Evolutionary conservation across 2,888 invertebrate species (phyloP).

Genomic region (Drosophila neutralis): DNA sequence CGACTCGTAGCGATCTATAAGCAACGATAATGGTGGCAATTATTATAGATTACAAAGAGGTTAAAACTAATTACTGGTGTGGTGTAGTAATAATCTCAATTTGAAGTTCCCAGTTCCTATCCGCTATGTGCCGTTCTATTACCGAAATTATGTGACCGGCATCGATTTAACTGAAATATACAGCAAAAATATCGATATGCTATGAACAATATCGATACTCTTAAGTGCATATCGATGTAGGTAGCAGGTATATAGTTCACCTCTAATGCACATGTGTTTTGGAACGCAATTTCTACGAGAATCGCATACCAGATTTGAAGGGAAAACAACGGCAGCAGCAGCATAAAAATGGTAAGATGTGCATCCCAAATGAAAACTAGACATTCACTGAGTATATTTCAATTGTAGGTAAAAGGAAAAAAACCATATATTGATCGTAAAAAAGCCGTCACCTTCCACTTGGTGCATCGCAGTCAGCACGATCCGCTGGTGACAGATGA

Average conservation of each 20-base stretch:
- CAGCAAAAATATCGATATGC: constrained; percentile 19
- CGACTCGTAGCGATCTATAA: constrained; percentile 5
- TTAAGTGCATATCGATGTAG: constrained; percentile 12
- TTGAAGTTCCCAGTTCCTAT: background rate
- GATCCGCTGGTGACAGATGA: constrained; percentile 96
- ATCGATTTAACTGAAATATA: background rate
- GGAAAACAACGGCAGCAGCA: background rate
- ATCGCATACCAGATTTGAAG: background rate
- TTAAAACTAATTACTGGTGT: too few relatives aligned
- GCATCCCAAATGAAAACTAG: too few relatives aligned
- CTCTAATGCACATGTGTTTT: constrained; percentile 63
- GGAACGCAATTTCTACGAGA: constrained; percentile 13
- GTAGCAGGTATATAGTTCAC: constrained; percentile 1
- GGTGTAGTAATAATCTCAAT: background rate
- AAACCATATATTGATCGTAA: constrained; percentile 94
- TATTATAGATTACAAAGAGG: background rate
- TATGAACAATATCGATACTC: background rate
- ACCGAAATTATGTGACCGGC: background rate
- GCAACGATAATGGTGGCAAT: too few relatives aligned
- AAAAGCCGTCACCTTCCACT: constrained; percentile 94
- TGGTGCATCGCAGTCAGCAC: constrained; percentile 96
- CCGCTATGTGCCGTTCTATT: background rate
- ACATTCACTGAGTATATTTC: background rate
- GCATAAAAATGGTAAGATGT: constrained; percentile 40
- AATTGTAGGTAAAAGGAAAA: constrained; percentile 81